Evolutionary conservation across 2,113 vertebrate genomes (phyloP).

Genomic region (Ceuthmochares aereus): DNA sequence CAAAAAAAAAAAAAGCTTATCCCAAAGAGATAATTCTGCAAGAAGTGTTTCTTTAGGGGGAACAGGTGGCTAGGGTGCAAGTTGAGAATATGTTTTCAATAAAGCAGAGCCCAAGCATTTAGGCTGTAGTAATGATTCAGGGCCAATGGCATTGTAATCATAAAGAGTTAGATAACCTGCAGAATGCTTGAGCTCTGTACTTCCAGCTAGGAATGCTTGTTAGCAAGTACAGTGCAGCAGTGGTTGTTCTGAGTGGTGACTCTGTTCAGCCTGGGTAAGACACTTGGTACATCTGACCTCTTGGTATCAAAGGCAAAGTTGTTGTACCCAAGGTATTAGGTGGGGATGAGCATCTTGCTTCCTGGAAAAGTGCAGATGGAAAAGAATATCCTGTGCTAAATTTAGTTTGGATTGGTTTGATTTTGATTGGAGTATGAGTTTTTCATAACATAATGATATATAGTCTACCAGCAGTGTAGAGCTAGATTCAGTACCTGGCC

Average conservation of each 20-base stretch:
- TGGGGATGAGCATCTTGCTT: not conserved
- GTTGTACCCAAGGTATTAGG: not conserved
- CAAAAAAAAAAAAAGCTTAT: no score
- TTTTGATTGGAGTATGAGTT: not conserved
- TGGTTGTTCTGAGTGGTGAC: not conserved
- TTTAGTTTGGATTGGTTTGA: not conserved
- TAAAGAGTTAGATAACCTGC: not conserved
- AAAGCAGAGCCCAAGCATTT: not conserved
- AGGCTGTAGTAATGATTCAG: not conserved
- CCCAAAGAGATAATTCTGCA: not conserved
- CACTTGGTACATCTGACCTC: not conserved
- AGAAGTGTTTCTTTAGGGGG: not conserved
- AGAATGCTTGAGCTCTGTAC: not conserved
- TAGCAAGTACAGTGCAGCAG: not conserved
- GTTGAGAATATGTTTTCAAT: not conserved
- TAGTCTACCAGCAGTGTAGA: not conserved
- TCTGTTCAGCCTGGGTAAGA: not conserved
- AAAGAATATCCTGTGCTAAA: not conserved
- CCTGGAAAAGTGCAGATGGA: not conserved
- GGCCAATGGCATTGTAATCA: accelerated
- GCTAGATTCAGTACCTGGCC: not conserved
- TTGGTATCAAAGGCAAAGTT: not conserved
- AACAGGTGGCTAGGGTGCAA: not conserved
- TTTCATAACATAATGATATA: accelerated
- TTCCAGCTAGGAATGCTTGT: not conserved